Base-by-base conservation (phyloP, 2,888 invertebrate genomes). In the Ophioninae sp. region DNA sequence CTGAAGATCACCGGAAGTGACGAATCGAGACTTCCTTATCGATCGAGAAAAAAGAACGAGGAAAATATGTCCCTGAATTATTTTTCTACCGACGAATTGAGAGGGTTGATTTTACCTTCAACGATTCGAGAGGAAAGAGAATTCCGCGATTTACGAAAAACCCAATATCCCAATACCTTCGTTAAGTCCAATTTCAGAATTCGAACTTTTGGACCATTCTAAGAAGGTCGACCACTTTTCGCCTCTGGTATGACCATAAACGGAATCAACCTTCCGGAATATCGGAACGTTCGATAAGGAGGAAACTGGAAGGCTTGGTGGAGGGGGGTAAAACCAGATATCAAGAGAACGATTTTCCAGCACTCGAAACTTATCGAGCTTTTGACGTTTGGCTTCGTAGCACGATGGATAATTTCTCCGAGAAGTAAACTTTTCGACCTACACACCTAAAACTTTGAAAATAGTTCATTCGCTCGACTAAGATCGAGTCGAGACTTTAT, bases 1-100 rank as follows among this genome's bases (percentile, higher is more conserved):
- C 61, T 6, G 69, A 69, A 50, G 69, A 69, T 44, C 37, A 72
- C 44, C 73, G 78, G 82, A 82, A 78, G 44, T 81, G 72, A 39
- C 50, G 61, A 77, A 3, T 30, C 41, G 21, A 20, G 41, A 74
- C 73, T 20, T 44, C 56, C 67, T 17, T 69, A 50, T 17, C 17
- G 50, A 50, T 2, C 13, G 50, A 50, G 50, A 13, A 17, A 50
- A 50, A 50, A 50, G 6, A 13, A 50, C 50, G 17, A 50, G 17
- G 13, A 17, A 50, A 6, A 50, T 50, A 41, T 41, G 41, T 8
- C 41, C 41, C 6, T 6, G 8, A 41, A 41, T 41, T 41, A 41
- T 41, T 8, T 7, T 8, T 41, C 3, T 8, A 0, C 7, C 7
- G 41, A 41, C 41, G 41, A 41, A 8, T 41, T 41, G 3, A 41